Base-by-base conservation (phyloP, 2,113 vertebrate genomes). In the Pithys albifrons region DNA sequence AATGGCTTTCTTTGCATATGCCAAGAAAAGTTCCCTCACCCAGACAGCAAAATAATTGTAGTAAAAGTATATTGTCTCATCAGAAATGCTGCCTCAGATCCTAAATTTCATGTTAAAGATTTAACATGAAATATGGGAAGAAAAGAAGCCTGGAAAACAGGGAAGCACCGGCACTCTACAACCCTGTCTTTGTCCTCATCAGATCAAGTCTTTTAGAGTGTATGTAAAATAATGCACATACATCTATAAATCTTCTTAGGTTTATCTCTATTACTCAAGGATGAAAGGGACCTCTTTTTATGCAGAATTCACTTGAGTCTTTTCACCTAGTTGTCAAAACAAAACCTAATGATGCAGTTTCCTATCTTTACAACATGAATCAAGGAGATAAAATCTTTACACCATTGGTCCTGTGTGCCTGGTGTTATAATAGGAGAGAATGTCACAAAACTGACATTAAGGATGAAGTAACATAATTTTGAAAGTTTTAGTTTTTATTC, bases 321-420 rank as follows among this genome's bases (percentile, higher is more conserved):
- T 95, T 95, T 95, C 87, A 84, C 86, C 77, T 69, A 65, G 59
- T 72, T 94, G 91, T 95, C 93, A 96, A 91, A 92, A 91, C 61
- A 86, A 84, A 95, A 65, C 70, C 52, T 92, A 89, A 95, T 73
- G 69, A 54, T 95, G 57, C 69, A 65, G 52, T 91, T 95, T 93
- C 62, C 64, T 37, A 71, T 94, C 87, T 89, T 78, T 72, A 87
- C 77, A 92, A 43, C 37, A 75, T 54, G 89, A 78, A 91, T 87
- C 45, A 72, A 89, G 49, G 57, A 85, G 71, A 93, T 82, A 82
- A 85, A 95, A 85, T 94, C 64, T 74, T 70, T 73, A 81, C 35
- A 37, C 66, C 51, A 15, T 37, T 77, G 81, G 59, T 89, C 66
- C 54, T 79, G 45, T 0, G 0, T 88, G 46, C 45, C 31, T 93